These are phyloP conservation scores for Baryphthengus martii DNA, from an alignment of 2,113 vertebrate genomes.

Conservation along the genomic window DNA sequence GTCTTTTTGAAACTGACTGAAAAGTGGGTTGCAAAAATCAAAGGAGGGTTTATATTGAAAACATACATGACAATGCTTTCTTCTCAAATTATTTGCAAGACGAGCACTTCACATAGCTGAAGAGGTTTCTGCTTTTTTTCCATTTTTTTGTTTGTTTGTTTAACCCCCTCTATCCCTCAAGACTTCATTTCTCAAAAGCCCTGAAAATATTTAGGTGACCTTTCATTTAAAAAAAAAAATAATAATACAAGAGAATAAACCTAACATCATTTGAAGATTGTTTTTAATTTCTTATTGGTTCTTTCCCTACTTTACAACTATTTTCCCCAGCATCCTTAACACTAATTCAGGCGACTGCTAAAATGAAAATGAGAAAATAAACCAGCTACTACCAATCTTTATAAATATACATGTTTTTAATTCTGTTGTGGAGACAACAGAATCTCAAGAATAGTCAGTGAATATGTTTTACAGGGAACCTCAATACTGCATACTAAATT, in stretches of 20 bases:
- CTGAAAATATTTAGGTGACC: neutral
- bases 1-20: neutral
- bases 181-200: neutral
- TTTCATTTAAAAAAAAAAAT: neutral
- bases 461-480: neutral
- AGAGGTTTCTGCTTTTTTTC: neutral
- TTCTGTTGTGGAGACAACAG: neutral
- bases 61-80: neutral
- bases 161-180: neutral
- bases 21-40: neutral
- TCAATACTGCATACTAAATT: neutral
- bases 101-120: neutral
- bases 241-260: neutral
- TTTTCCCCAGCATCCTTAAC: neutral
- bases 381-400: neutral
- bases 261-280: neutral
- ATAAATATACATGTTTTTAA: neutral
- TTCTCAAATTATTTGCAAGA: neutral
- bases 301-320: neutral
- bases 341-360: neutral
- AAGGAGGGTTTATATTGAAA: neutral
- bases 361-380: neutral
- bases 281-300: neutral
- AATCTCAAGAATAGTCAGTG: neutral
- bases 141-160: neutral